Conservation (phyloP, 2,888 invertebrate species). For the Tolmerus cingulatus region DNA sequence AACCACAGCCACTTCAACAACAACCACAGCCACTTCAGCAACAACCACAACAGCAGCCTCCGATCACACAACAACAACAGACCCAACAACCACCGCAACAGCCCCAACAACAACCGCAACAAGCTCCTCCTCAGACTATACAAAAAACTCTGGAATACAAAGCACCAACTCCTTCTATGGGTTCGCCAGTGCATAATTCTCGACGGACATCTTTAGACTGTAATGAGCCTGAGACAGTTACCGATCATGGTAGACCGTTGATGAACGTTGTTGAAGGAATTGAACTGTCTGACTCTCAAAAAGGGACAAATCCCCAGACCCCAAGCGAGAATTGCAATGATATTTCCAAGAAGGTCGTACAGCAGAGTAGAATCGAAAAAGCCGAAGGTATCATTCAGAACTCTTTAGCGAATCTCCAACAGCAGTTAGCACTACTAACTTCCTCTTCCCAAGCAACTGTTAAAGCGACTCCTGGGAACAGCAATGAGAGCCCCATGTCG, state of each 20-base stretch:
- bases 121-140: background rate
- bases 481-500: background rate
- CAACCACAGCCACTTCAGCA: constrained; percentile 58
- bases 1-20: constrained; percentile 50
- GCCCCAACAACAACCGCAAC: background rate
- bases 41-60: constrained; percentile 46
- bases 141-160: background rate
- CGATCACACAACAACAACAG: constrained; percentile 49
- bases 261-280: constrained; percentile 54
- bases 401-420: constrained; percentile 67
- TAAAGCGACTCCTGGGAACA: background rate
- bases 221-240: constrained; percentile 52
- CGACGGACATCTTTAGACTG: constrained; percentile 61
- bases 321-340: constrained; percentile 49
- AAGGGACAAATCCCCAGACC: constrained; percentile 51
- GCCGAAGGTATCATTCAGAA: constrained; percentile 54
- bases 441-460: background rate
- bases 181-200: constrained; percentile 60
- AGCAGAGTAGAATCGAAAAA: constrained; percentile 58
- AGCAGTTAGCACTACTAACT: constrained; percentile 67
- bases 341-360: constrained; percentile 50
- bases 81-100: background rate
- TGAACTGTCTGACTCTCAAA: constrained; percentile 47
- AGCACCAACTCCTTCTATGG: constrained; percentile 21
- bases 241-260: constrained; percentile 56